Evolutionary conservation across 2,888 invertebrate genomes (phyloP).

Genomic region (Drosophila koepferae): DNA sequence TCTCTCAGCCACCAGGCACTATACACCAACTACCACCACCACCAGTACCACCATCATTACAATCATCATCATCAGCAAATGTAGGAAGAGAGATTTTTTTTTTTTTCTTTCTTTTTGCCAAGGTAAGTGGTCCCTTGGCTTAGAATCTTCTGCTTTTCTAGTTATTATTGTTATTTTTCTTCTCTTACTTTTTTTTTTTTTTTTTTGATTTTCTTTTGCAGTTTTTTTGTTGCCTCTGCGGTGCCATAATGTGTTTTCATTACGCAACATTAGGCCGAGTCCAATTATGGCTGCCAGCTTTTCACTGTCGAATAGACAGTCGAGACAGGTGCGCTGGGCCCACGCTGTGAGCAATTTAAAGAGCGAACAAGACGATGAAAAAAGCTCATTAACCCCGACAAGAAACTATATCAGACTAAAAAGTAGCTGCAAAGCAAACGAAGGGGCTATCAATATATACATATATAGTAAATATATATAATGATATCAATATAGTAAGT

Average conservation of each 20-base stretch:
- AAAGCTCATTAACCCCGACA: conserved; percentile 18
- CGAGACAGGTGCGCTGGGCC: conserved; percentile 55
- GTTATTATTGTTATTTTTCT: conserved; percentile 55
- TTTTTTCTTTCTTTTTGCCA: conserved; percentile 1
- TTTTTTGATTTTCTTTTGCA: conserved; percentile 24
- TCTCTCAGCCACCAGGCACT: conserved; percentile 26
- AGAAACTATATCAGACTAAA: conserved; percentile 17
- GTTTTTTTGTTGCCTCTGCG: conserved; percentile 29
- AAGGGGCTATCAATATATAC: neutral
- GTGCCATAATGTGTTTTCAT: conserved; percentile 75
- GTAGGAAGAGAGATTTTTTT: conserved; percentile 23
- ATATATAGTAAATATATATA: neutral
- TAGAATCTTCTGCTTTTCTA: conserved; percentile 49
- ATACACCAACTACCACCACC: neutral
- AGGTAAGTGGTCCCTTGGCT: conserved; percentile 34
- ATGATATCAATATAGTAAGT: neutral
- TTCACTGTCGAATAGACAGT: conserved; percentile 54
- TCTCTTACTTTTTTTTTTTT: conserved; percentile 29
- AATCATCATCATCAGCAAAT: conserved; percentile 36
- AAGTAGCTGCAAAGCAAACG: neutral
- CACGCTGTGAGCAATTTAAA: conserved; percentile 56
- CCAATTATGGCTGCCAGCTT: conserved; percentile 72
- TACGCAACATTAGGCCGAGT: conserved; percentile 75
- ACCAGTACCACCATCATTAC: conserved; percentile 42
- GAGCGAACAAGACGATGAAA: conserved; percentile 16